Evolutionary conservation across 2,797 vertebrate species (phyloP), one percentile per base, ranked within the genome.

Genomic region (Leucoraja ocellata): DNA sequence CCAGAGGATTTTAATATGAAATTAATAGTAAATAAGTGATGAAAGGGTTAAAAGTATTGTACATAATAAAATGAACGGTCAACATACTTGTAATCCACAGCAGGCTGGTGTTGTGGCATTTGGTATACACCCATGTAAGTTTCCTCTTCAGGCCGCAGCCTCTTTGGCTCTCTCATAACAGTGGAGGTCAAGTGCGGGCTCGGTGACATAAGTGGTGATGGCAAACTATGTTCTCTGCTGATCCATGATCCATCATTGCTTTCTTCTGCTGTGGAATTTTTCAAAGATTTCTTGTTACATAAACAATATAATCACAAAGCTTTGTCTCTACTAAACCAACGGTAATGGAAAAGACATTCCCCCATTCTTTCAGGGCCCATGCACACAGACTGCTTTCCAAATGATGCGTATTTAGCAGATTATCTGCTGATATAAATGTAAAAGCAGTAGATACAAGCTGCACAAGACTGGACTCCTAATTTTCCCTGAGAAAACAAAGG

Each of bases 71-170:
- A 80, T 9, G 14, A 65, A 86, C 16, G 68, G 61, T 91, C 63
- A 94, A 96, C 97, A 91, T 98, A 99, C 99, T 99, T 99, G 97
- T 99, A 99, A 96, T 99, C 99, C 93, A 99, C 97, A 32, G 98
- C 96, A 93, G 98, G 96, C 95, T 98, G 99, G 93, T 97, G 97
- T 88, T 95, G 95, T 21, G 98, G 98, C 96, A 99, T 97, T 90
- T 98, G 96, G 96, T 99, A 99, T 65, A 99, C 98, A n/a, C 97
- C 97, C 98, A 99, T 98, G 95, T 96, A 99, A 96, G 96, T 98
- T 95, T 99, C 90, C 21, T 92, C 99, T 63, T 99, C 99, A 0
- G 98, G 97, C 93, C 97, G 97, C 95, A 98, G 95, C 94, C 98
- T 97, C 96, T 99, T 99, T 74, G 98, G 97, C 94, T 99, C 99